Evolutionary conservation across 2,113 vertebrate species (phyloP).

Genomic region (Ursus arctos): DNA sequence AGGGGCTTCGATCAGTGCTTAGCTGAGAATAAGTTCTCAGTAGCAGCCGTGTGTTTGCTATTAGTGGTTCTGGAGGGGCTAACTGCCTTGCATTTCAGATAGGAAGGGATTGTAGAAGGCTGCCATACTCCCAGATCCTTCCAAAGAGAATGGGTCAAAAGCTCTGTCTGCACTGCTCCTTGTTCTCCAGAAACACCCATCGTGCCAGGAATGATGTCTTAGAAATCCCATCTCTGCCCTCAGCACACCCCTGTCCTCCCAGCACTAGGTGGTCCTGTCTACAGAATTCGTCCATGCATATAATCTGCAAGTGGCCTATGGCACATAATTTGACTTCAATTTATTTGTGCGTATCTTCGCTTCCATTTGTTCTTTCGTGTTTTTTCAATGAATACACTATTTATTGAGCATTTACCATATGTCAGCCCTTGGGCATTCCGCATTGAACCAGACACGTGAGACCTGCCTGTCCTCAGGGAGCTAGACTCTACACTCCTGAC

Average conservation of each 20-base stretch:
- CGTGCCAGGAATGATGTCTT: rapidly evolving
- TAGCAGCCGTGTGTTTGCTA: neutral
- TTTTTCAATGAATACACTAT: neutral
- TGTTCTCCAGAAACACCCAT: neutral
- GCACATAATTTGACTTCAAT: neutral
- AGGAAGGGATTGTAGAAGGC: neutral
- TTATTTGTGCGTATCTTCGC: neutral
- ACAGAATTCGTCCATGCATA: neutral
- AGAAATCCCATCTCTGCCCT: neutral
- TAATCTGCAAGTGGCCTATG: neutral
- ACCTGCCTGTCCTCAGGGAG: neutral
- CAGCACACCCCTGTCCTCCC: neutral
- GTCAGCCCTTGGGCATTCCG: neutral
- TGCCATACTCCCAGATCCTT: neutral
- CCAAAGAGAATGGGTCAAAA: neutral
- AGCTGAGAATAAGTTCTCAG: neutral
- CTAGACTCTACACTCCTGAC: too few species aligned
- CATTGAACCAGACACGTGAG: neutral
- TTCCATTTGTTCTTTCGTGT: neutral
- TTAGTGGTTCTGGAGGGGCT: neutral
- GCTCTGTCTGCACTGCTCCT: neutral
- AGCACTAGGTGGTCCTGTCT: neutral
- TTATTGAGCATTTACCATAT: neutral
- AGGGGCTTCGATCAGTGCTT: neutral
- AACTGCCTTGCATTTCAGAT: neutral